Evolutionary conservation across 2,888 invertebrate species (phyloP).

Genomic region (Agrypnus murinus): DNA sequence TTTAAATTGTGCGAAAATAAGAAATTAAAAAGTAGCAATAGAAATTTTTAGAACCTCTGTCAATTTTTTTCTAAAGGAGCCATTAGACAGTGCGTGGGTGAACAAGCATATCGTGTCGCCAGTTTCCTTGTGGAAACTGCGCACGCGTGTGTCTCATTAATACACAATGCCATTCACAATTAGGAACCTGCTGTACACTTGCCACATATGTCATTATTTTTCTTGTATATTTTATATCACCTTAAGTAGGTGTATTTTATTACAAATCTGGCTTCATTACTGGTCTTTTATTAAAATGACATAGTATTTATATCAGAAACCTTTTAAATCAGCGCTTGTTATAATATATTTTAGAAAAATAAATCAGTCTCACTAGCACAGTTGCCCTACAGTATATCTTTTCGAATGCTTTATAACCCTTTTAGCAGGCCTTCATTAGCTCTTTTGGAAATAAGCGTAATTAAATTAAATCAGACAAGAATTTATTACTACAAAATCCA

Average conservation of each 20-base stretch:
- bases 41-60: conserved; percentile 50
- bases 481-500: too few relatives aligned
- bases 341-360: conserved; percentile 1
- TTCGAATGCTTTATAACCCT: conserved; percentile 11
- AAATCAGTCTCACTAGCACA: conserved; percentile 28
- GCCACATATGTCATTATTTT: conserved; percentile 54
- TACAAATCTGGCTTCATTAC: conserved; percentile 54
- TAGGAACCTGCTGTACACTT: conserved; percentile 56
- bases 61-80: conserved; percentile 51
- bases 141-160: conserved; percentile 56
- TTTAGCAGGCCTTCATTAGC: conserved; percentile 2
- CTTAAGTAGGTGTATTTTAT: conserved; percentile 56
- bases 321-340: conserved; percentile 32
- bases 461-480: conserved; percentile 14
- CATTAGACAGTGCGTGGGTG: conserved; percentile 54
- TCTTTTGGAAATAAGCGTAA: neutral
- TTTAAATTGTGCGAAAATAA: too few relatives aligned
- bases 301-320: conserved; percentile 43
- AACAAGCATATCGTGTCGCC: conserved; percentile 50
- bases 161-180: conserved; percentile 58
- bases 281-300: conserved; percentile 47
- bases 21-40: conserved; percentile 6
- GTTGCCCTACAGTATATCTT: conserved; percentile 7
- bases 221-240: conserved; percentile 50
- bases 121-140: conserved; percentile 51